Conservation (phyloP, 2,113 vertebrate species). For the Oxygymnocypris stewartii region DNA sequence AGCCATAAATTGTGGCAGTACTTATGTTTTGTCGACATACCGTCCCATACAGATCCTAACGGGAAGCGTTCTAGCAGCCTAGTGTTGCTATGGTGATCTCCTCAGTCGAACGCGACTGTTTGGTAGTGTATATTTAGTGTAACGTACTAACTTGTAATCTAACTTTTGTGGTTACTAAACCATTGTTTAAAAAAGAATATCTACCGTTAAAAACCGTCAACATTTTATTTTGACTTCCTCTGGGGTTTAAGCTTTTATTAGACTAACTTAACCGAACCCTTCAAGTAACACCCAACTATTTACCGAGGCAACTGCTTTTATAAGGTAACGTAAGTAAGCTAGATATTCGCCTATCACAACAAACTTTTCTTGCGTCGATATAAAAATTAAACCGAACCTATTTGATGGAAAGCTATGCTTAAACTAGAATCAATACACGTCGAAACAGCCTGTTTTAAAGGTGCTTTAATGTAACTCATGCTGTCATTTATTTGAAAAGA, state of each 20-base stretch:
- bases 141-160: neutral
- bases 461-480: conserved; percentile 11
- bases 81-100: conserved; percentile 31
- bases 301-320: neutral
- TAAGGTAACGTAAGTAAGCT: neutral
- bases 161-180: conserved; percentile 4
- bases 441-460: neutral
- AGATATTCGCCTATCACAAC: neutral
- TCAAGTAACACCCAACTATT: neutral
- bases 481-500: conserved; percentile 16
- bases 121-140: neutral
- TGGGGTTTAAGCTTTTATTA: neutral
- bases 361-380: neutral
- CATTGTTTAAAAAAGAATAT: neutral
- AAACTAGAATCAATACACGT: neutral
- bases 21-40: conserved; percentile 6
- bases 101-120: conserved; percentile 20
- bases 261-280: neutral
- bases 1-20: neutral
- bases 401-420: neutral
- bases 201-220: neutral
- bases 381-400: neutral
- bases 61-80: neutral
- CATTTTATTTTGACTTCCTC: neutral
- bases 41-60: conserved; percentile 16